phyloP scores from a whole-genome alignment of 2,113 vertebrate species.

The Laticauda laticaudata region DNA sequence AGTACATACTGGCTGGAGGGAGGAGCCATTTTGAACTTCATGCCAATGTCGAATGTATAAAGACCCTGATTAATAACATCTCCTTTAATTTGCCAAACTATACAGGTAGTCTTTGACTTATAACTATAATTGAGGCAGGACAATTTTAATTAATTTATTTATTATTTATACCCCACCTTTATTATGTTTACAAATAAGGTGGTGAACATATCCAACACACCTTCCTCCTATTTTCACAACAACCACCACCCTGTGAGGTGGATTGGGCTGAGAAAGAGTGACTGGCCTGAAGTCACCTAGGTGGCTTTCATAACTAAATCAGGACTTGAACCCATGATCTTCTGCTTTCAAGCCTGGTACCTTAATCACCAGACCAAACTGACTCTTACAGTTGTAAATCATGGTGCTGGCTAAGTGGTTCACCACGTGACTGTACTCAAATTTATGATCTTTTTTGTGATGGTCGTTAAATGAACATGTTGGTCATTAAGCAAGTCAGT shows the following conservation, averaged over 20 bases:
- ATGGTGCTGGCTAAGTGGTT: neutral
- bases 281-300: neutral
- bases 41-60: neutral
- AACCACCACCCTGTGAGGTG: neutral
- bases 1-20: neutral
- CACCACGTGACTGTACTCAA: neutral
- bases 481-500: neutral
- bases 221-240: neutral
- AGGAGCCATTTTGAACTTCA: neutral
- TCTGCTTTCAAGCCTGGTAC: neutral
- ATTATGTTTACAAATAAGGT: neutral
- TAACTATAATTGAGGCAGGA: neutral
- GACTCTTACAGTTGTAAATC: neutral
- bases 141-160: too few species aligned
- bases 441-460: neutral
- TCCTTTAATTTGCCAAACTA: neutral
- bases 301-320: neutral
- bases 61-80: neutral
- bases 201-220: neutral
- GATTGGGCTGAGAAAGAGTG: neutral
- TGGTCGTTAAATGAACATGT: neutral
- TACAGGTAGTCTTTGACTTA: neutral
- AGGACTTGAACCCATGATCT: neutral
- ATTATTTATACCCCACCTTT: neutral
- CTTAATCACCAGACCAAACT: neutral